Conservation (phyloP, 2,888 invertebrate species). For the Pandemis heparana region DNA sequence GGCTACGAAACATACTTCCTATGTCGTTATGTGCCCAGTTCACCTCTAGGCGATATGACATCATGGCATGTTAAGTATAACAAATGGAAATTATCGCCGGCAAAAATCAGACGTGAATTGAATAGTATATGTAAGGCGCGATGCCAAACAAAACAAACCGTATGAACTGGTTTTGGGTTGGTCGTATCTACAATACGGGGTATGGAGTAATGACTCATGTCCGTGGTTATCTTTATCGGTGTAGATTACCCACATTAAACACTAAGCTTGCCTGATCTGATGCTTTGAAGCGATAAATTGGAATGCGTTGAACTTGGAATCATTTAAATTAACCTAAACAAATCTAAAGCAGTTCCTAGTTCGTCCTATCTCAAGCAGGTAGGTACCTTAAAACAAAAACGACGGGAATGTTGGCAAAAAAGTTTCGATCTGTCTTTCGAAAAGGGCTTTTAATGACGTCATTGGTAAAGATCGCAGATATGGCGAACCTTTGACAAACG, state of each 20-base stretch:
- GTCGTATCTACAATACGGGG: slow-evolving; percentile 12
- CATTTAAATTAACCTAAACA: background rate
- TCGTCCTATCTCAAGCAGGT: background rate
- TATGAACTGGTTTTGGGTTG: slow-evolving; percentile 38
- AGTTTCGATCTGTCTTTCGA: background rate
- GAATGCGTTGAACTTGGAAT: background rate
- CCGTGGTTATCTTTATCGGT: slow-evolving; percentile 27
- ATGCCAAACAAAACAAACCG: slow-evolving; percentile 26
- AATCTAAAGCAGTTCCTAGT: background rate
- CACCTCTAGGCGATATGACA: slow-evolving; percentile 19
- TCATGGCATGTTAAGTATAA: background rate
- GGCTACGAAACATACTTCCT: slow-evolving; percentile 45
- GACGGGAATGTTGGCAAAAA: slow-evolving; percentile 7
- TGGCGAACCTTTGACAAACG: background rate
- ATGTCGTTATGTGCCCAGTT: slow-evolving; percentile 21
- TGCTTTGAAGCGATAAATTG: background rate
- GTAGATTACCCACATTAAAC: slow-evolving; percentile 20
- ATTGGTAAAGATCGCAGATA: slow-evolving; percentile 13
- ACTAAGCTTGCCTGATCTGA: background rate
- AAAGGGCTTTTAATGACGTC: slow-evolving; percentile 18
- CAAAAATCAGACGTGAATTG: slow-evolving; percentile 13
- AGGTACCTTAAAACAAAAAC: slow-evolving; percentile 2
- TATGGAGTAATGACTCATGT: slow-evolving; percentile 30
- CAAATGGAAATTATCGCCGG: slow-evolving; percentile 16
- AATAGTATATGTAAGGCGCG: slow-evolving; percentile 24